phyloP scores from a whole-genome alignment of 1,140 invertebrate genomes.

The Bathynomus jamesi region DNA sequence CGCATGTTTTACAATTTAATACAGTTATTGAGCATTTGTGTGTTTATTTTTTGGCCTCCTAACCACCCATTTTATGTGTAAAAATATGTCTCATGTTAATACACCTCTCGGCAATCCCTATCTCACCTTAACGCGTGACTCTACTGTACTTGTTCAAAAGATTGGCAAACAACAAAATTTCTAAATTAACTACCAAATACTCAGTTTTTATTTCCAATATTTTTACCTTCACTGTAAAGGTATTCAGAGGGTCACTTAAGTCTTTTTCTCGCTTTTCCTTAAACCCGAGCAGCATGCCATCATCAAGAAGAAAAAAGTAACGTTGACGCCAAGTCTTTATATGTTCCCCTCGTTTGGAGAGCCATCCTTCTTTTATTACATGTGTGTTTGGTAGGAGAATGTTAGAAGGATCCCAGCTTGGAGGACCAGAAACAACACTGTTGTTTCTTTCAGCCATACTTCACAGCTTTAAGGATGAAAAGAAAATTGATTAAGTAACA shows the following conservation, averaged over 20 bases:
- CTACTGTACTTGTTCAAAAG: no score
- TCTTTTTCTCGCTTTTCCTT: constrained; percentile 76
- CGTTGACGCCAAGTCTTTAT: constrained; percentile 94
- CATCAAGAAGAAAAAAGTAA: constrained; percentile 88
- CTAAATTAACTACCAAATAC: background rate
- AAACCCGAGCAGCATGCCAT: constrained; percentile 90
- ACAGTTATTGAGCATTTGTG: no score
- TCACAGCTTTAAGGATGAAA: no score
- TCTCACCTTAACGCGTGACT: no score
- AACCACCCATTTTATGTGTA: no score
- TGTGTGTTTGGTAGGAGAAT: constrained; percentile 17
- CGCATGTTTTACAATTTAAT: no score
- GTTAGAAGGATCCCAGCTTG: background rate
- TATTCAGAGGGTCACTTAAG: constrained; percentile 83
- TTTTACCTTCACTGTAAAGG: constrained; percentile 87
- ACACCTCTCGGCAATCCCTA: no score
- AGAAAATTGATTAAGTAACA: no score
- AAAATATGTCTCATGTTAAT: no score
- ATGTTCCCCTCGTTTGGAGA: constrained; percentile 63
- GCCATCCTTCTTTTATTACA: constrained; percentile 50
- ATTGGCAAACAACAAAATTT: background rate
- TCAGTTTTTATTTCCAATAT: background rate
- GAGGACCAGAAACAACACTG: background rate
- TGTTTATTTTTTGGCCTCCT: no score
- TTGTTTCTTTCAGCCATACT: background rate